Conservation (phyloP, 2,888 invertebrate species). For the Choristoneura rosaceana region DNA sequence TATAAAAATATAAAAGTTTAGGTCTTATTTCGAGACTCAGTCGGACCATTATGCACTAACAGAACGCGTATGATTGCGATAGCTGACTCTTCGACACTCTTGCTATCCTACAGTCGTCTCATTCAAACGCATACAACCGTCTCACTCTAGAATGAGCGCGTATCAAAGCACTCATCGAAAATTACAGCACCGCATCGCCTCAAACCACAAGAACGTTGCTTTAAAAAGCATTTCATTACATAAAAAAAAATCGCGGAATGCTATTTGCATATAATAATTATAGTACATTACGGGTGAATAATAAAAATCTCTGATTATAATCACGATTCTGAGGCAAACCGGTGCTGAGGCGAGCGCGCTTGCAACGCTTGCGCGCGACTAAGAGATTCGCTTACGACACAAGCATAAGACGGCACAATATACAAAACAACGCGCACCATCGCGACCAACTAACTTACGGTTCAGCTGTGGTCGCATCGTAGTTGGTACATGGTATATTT, state of each 20-base stretch:
- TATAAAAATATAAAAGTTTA: constrained; percentile 52
- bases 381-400: not conserved
- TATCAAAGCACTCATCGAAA: not conserved
- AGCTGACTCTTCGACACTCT: not conserved
- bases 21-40: constrained; percentile 16
- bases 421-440: not conserved
- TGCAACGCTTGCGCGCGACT: not conserved
- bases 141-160: not conserved
- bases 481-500: not conserved
- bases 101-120: not conserved
- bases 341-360: not conserved
- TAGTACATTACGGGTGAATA: too few species aligned
- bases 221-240: not conserved
- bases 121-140: not conserved
- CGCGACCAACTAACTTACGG: not conserved
- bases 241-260: too few species aligned
- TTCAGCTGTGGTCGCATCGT: not conserved
- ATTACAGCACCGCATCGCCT: not conserved
- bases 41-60: constrained; percentile 2
- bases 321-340: not conserved
- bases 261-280: too few species aligned
- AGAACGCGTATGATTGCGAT: not conserved
- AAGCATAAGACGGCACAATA: not conserved
- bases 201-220: not conserved
- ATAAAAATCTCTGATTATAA: not conserved